Evolutionary conservation across 2,888 invertebrate species (phyloP), one percentile per base, ranked within the genome.

Genomic region (Cecidostiba fungosa): DNA sequence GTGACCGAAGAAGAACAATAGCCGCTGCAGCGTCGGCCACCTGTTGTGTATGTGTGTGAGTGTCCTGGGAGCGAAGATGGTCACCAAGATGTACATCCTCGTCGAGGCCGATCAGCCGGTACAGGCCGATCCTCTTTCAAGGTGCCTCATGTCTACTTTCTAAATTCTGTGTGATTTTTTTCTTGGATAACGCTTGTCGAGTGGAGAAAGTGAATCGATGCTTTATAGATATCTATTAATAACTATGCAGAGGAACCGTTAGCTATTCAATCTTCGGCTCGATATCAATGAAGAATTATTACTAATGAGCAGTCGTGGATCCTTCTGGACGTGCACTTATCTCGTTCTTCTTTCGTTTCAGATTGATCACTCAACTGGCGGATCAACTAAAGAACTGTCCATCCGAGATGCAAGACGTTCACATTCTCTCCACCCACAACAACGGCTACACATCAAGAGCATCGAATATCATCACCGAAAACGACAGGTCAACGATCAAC

Each of bases 81-180:
- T 70, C 1, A 36, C 32, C 32, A 85, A 87, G 43, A 76, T 86
- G 77, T 87, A 82, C 69, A 23, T 87, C 54, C 80, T 87, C 83
- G 83, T 86, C 36, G 77, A 80, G 43, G 29, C 81, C 16, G 87
- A 87, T 32, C 16, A 78, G 62, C 54, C 47, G 4, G 3, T 14
- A 14, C 73, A 78, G 8, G 62, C 36, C 8, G 82, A 84, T 77
- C 85, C 84, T 47, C 23, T 87, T 62, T 73, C 85, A 14, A 86
- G 70, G 87, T 87, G 26, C 19, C 39, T 66, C n/a, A n/a, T n/a
- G 39, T 72, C n/a, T n/a, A 72, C 43, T 39, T 72, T 29, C 23
- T 59, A 79, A 69, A 43, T 66, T 29, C 36, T 1, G 14, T 12
- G 66, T 26, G 12, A 66, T 66, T 66, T 16, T 66, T 36, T 43